Evolutionary conservation across 2,797 vertebrate species (phyloP).

Genomic region (Acanthopagrus latus): DNA sequence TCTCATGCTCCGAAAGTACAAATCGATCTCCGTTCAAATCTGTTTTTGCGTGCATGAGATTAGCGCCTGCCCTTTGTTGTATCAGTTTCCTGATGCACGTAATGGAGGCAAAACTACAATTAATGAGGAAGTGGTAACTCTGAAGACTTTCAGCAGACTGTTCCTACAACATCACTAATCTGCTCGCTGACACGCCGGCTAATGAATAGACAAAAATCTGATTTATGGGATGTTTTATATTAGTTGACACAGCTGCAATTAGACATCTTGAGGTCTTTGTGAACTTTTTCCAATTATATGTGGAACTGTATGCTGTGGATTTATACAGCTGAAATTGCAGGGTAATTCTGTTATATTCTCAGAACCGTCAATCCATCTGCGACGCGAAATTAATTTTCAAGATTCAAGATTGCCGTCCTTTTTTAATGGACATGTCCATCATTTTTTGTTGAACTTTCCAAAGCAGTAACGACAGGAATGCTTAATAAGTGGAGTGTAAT

Average conservation of each 20-base stretch:
- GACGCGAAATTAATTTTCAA: constrained; percentile 77
- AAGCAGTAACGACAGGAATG: constrained; percentile 60
- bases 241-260: constrained; percentile 78
- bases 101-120: constrained; percentile 61
- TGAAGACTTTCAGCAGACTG: constrained; percentile 44
- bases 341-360: constrained; percentile 66
- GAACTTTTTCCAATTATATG: constrained; percentile 80
- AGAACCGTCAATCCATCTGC: constrained; percentile 67
- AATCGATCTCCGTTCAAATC: constrained; percentile 51
- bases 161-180: constrained; percentile 67
- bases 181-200: constrained; percentile 69
- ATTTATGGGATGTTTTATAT: constrained; percentile 73
- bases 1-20: constrained; percentile 42
- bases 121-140: constrained; percentile 64
- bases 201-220: constrained; percentile 69
- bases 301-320: constrained; percentile 53
- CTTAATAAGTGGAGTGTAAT: constrained; percentile 71
- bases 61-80: constrained; percentile 51
- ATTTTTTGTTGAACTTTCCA: constrained; percentile 70
- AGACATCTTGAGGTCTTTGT: constrained; percentile 71
- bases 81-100: constrained; percentile 34
- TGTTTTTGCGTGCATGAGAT: constrained; percentile 41
- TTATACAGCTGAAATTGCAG: constrained; percentile 63
- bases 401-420: constrained; percentile 65
- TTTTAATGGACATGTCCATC: constrained; percentile 84